A percentile compares a stretch with the other conserved stretches of the same genome.
These are phyloP conservation scores for Cheilinus undulatus DNA, from an alignment of 2,113 vertebrate species.

Conservation along the genomic window DNA sequence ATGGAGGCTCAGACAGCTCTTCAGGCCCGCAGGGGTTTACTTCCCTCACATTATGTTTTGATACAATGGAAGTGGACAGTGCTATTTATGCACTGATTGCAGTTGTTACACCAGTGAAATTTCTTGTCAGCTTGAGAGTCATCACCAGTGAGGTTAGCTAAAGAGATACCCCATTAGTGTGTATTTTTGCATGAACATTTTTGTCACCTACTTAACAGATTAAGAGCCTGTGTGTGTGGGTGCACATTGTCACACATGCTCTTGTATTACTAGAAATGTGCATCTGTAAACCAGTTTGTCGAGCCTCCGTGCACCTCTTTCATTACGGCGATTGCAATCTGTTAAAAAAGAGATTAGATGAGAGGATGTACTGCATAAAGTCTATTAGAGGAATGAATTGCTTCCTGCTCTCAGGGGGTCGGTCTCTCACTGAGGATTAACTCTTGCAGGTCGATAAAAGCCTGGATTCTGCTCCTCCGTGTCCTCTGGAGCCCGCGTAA, in stretches of 20 bases:
- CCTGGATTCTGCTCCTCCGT: slow-evolving; percentile 16
- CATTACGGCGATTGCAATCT: slow-evolving; percentile 73
- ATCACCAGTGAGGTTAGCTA: slow-evolving; percentile 51
- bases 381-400: slow-evolving; percentile 73
- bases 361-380: slow-evolving; percentile 56
- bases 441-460: slow-evolving; percentile 54
- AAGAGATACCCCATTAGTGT: slow-evolving; percentile 52
- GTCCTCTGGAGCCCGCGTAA: slow-evolving; percentile 30
- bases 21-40: slow-evolving; percentile 24
- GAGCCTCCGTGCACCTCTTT: slow-evolving; percentile 46
- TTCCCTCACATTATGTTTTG: slow-evolving; percentile 45
- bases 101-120: slow-evolving; percentile 62
- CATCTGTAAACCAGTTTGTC: slow-evolving; percentile 43
- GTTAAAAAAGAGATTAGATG: slow-evolving; percentile 75
- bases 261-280: slow-evolving; percentile 26
- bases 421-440: slow-evolving; percentile 65
- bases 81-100: slow-evolving; percentile 70
- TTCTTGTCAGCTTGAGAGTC: slow-evolving; percentile 63
- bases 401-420: slow-evolving; percentile 57
- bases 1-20: not conserved
- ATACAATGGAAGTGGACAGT: slow-evolving; percentile 68
- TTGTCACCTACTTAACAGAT: slow-evolving; percentile 9
- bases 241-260: not conserved
- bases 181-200: slow-evolving; percentile 20
- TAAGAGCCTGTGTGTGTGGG: slow-evolving; percentile 1